Conservation (phyloP, 2,888 invertebrate genomes). For the Quadriops clusia region DNA sequence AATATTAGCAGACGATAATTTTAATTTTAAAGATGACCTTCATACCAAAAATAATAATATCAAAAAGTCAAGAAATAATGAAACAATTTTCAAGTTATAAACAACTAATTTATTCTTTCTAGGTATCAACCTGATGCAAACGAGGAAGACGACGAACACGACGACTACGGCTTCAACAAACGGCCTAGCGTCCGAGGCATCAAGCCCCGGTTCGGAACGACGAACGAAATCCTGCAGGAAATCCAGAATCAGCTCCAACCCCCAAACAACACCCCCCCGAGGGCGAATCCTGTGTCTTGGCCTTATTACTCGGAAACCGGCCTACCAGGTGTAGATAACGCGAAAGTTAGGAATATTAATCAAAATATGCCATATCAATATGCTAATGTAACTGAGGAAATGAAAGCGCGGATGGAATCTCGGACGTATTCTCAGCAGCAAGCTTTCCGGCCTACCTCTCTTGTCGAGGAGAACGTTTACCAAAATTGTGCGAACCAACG, state of each 20-base stretch:
- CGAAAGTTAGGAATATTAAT: conserved; percentile 25
- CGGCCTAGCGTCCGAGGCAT: conserved; percentile 84
- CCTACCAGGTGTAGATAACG: conserved; percentile 27
- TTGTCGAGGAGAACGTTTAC: conserved; percentile 38
- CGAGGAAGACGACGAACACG: conserved; percentile 64
- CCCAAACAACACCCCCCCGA: conserved; percentile 28
- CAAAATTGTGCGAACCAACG: conserved; percentile 41
- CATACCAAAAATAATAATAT: no score
- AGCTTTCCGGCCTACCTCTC: conserved; percentile 30
- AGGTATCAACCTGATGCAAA: conserved; percentile 47
- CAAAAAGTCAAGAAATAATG: neutral
- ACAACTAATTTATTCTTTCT: conserved; percentile 24
- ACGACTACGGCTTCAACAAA: conserved; percentile 81
- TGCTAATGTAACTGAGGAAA: conserved; percentile 23
- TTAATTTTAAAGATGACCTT: no score
- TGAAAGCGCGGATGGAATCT: conserved; percentile 21
- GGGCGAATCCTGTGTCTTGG: conserved; percentile 45
- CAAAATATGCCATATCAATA: conserved; percentile 25
- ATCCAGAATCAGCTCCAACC: conserved; percentile 57
- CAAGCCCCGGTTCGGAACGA: conserved; percentile 73
- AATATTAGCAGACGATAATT: no score
- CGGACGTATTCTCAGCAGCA: conserved; percentile 21
- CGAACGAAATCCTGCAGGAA: conserved; percentile 69
- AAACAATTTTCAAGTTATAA: neutral
- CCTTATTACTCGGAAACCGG: conserved; percentile 54